These are phyloP conservation scores for Micromys minutus DNA, from an alignment of 2,113 vertebrate species.

Conservation along the genomic window DNA sequence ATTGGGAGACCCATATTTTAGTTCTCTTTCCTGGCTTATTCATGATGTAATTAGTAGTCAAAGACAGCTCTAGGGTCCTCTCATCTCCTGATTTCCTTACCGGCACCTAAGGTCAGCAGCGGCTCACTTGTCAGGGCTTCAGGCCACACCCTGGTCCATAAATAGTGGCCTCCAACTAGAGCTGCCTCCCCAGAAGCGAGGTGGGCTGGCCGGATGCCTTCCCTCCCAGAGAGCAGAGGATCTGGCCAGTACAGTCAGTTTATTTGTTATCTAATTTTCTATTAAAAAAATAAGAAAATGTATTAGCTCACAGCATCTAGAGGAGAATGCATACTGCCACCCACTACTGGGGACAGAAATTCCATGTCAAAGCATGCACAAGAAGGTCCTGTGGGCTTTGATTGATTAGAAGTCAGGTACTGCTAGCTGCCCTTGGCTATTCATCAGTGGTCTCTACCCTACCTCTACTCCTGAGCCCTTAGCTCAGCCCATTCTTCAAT, in stretches of 20 bases:
- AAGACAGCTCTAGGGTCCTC: rapidly evolving
- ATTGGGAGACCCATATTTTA: rapidly evolving
- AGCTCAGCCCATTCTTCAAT: rapidly evolving
- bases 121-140: background rate
- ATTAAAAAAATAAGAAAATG: constrained; percentile 36
- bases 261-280: background rate
- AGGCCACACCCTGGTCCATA: no score
- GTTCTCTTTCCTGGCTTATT: background rate
- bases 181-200: background rate
- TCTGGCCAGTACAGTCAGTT: background rate
- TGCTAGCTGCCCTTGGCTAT: background rate
- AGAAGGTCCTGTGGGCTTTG: background rate
- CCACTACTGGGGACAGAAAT: constrained; percentile 20
- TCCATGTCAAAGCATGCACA: background rate
- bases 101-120: rapidly evolving
- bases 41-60: rapidly evolving
- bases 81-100: background rate
- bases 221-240: background rate
- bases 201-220: background rate
- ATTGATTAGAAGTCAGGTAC: background rate
- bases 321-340: background rate
- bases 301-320: background rate
- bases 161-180: background rate
- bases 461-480: background rate
- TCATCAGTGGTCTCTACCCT: background rate